Percentiles rank a stretch among this genome's conserved stretches.
phyloP scores from a whole-genome alignment of 2,888 invertebrate species.

The Dolomedes plantarius region DNA sequence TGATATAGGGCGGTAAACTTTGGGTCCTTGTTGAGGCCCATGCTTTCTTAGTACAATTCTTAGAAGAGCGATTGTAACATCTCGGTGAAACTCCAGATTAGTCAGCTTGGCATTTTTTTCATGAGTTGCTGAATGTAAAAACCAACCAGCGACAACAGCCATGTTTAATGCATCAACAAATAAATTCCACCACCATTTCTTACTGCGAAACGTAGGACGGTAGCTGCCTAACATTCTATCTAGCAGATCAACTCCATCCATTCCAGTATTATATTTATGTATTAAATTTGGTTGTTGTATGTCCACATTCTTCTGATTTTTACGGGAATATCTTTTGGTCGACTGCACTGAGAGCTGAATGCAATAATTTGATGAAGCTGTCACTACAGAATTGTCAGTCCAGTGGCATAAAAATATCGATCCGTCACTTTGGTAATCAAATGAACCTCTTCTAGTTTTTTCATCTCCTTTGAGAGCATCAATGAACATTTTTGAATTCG shows the following conservation, averaged over 20 bases:
- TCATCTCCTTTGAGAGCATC: neutral
- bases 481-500: neutral
- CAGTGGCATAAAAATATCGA: neutral
- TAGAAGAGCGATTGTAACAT: neutral
- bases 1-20: neutral
- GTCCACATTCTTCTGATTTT: neutral
- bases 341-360: neutral
- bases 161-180: neutral
- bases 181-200: slow-evolving; percentile 16
- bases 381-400: neutral
- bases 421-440: neutral
- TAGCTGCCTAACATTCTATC: slow-evolving; percentile 4
- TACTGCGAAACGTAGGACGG: neutral
- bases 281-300: slow-evolving; percentile 24
- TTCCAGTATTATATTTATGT: slow-evolving; percentile 3
- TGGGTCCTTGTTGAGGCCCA: neutral
- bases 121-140: neutral
- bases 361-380: neutral
- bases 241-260: slow-evolving; percentile 23
- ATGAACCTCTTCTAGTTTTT: neutral
- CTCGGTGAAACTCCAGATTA: neutral
- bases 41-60: neutral
- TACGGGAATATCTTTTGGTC: neutral
- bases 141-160: neutral
- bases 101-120: neutral